phyloP scores from a whole-genome alignment of 2,113 vertebrate species.

The Herpetotheres cachinnans region DNA sequence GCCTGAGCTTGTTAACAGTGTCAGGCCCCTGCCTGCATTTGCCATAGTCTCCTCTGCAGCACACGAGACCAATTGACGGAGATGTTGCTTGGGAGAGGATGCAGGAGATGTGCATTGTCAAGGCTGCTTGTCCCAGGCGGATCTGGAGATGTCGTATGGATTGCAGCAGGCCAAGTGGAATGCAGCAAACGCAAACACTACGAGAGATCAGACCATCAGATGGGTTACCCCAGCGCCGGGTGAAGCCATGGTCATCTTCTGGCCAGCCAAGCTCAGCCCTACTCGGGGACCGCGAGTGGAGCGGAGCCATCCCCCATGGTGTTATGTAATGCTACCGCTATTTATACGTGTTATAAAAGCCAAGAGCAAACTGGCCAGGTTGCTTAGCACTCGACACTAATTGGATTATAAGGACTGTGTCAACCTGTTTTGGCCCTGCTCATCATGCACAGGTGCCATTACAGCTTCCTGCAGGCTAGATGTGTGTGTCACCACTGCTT shows the following conservation, averaged over 20 bases:
- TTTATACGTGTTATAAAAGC: not conserved
- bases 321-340: not conserved
- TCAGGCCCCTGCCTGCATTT: not conserved
- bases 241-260: not conserved
- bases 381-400: not conserved
- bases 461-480: not conserved
- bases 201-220: not conserved
- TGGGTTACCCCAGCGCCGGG: rapidly evolving
- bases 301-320: not conserved
- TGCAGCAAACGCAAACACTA: not conserved
- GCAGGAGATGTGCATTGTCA: not conserved
- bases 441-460: not conserved
- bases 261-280: not conserved
- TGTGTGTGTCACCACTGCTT: not conserved
- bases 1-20: not conserved
- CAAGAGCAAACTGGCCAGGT: not conserved
- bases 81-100: not conserved
- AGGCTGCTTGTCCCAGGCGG: rapidly evolving
- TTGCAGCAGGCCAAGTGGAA: not conserved
- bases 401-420: not conserved
- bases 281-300: rapidly evolving
- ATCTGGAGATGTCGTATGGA: not conserved
- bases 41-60: not conserved
- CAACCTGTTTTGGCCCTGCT: not conserved
- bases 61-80: rapidly evolving